Percentiles rank a stretch among this genome's conserved stretches.
These are phyloP conservation scores for Apus apus DNA, from an alignment of 2,113 vertebrate species.

Conservation along the genomic window DNA sequence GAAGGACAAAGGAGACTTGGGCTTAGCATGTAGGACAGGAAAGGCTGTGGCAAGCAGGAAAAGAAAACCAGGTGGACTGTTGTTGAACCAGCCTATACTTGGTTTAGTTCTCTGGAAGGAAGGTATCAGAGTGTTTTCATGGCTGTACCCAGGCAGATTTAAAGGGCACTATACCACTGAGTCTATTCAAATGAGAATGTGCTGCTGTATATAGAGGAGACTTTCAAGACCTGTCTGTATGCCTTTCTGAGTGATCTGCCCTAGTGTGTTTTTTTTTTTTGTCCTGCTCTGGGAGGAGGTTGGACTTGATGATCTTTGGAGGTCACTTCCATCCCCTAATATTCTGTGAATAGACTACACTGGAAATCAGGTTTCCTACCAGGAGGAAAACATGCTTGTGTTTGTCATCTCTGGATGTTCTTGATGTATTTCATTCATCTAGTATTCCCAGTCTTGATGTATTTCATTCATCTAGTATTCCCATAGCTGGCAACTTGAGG, in stretches of 20 bases:
- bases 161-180: not conserved
- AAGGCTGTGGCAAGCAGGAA: not conserved
- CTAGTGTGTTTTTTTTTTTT: too few species aligned
- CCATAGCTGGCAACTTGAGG: not conserved
- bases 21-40: not conserved
- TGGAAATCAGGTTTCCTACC: not conserved
- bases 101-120: not conserved
- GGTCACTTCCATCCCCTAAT: too few species aligned
- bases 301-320: too few species aligned
- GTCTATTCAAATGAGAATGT: not conserved
- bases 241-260: too few species aligned
- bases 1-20: not conserved
- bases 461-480: not conserved
- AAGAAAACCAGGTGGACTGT: not conserved
- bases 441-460: not conserved
- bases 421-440: not conserved
- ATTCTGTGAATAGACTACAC: not conserved
- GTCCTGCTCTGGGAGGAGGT: too few species aligned
- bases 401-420: not conserved
- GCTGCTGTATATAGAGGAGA: not conserved
- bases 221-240: too few species aligned
- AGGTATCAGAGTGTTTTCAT: not conserved
- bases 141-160: not conserved
- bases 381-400: not conserved
- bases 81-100: not conserved